Conservation (phyloP, 2,113 vertebrate species). For the Tylochromis polylepis region DNA sequence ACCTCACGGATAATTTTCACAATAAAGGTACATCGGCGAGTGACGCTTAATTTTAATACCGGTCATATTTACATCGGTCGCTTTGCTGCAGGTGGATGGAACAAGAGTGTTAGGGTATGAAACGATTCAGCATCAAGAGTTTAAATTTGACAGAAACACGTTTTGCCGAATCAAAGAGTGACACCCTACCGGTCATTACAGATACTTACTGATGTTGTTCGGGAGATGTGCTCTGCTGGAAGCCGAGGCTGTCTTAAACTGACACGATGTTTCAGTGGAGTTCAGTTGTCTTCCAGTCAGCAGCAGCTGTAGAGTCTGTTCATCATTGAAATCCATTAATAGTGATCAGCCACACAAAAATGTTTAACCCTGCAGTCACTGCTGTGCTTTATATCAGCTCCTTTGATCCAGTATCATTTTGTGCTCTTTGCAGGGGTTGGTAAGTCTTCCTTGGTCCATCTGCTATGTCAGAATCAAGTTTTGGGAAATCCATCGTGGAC, state of each 20-base stretch:
- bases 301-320: neutral
- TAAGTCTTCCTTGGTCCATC: conserved; percentile 93
- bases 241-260: neutral
- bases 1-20: neutral
- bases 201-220: neutral
- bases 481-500: conserved; percentile 97
- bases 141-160: neutral
- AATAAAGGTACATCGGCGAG: neutral
- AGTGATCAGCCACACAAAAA: neutral
- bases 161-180: neutral
- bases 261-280: neutral
- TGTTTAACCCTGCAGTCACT: neutral
- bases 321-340: neutral
- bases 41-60: neutral
- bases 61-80: neutral
- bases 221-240: neutral
- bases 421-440: conserved; percentile 82
- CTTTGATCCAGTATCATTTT: neutral
- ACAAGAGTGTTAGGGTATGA: neutral
- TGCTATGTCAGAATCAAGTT: conserved; percentile 93
- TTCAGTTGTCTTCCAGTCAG: neutral
- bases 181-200: neutral
- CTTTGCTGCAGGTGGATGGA: neutral
- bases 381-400: neutral
- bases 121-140: neutral